These are phyloP conservation scores for Chrysemys picta DNA, from an alignment of 2,113 vertebrate genomes.

Conservation along the genomic window DNA sequence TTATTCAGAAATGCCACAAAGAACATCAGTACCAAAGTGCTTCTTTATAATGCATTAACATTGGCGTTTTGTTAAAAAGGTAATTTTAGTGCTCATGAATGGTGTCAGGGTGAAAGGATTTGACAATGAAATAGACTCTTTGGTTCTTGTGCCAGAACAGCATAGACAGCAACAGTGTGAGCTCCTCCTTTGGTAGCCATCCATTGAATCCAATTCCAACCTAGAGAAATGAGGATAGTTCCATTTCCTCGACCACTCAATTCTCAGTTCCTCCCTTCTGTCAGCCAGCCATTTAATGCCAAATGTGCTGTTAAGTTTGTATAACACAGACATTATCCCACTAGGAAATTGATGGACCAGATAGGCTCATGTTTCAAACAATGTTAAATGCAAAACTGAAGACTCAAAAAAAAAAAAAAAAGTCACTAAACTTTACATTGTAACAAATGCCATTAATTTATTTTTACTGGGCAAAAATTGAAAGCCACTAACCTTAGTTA, in stretches of 20 bases:
- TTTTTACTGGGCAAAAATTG: not conserved
- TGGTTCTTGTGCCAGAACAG: not conserved
- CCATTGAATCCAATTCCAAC: not conserved
- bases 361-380: not conserved
- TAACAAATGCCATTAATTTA: not conserved
- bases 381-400: not conserved
- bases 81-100: not conserved
- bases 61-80: rapidly evolving
- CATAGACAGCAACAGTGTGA: not conserved
- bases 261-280: not conserved
- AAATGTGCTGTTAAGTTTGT: not conserved
- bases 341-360: not conserved
- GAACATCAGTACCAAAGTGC: not conserved
- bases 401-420: not conserved
- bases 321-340: not conserved
- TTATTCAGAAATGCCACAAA: not conserved
- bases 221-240: not conserved
- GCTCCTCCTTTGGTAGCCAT: not conserved
- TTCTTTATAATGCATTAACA: rapidly evolving
- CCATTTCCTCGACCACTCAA: not conserved
- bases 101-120: not conserved
- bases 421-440: not conserved
- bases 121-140: not conserved
- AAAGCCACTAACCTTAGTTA: not conserved
- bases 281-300: not conserved